A percentile compares a stretch with the other conserved stretches of the same genome.
Evolutionary conservation across 2,888 invertebrate genomes (phyloP).

Genomic region (Nephrotoma guestfalica): DNA sequence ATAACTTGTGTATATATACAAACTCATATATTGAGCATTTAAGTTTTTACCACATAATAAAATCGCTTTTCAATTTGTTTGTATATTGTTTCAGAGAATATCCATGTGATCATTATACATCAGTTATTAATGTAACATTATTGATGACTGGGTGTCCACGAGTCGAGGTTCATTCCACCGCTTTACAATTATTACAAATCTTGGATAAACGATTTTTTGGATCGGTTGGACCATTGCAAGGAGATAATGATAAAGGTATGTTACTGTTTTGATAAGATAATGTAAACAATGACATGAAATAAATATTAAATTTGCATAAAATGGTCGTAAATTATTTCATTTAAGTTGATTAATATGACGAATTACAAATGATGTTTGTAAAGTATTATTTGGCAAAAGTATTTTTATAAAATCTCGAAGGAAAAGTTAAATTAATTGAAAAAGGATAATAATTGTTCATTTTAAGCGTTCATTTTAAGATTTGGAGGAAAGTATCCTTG

Average conservation of each 20-base stretch:
- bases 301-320: not conserved
- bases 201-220: conserved; percentile 94
- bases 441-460: not conserved
- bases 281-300: not conserved
- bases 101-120: conserved; percentile 94
- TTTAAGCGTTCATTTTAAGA: not conserved
- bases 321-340: not conserved
- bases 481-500: not conserved
- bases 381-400: too few species aligned
- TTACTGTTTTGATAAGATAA: conserved; percentile 18
- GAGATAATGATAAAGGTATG: conserved; percentile 61
- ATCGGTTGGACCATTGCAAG: conserved; percentile 50
- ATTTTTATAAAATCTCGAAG: too few species aligned
- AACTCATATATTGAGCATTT: not conserved
- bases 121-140: conserved; percentile 92
- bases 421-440: too few species aligned
- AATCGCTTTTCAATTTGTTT: conserved; percentile 8
- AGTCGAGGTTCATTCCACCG: conserved; percentile 82
- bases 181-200: conserved; percentile 82
- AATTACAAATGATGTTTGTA: too few species aligned
- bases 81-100: conserved; percentile 56
- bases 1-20: not conserved
- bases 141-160: conserved; percentile 93
- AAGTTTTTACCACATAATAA: not conserved
- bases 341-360: not conserved